Evolutionary conservation across 2,113 vertebrate species (phyloP).

Genomic region (Peromyscus maniculatus): DNA sequence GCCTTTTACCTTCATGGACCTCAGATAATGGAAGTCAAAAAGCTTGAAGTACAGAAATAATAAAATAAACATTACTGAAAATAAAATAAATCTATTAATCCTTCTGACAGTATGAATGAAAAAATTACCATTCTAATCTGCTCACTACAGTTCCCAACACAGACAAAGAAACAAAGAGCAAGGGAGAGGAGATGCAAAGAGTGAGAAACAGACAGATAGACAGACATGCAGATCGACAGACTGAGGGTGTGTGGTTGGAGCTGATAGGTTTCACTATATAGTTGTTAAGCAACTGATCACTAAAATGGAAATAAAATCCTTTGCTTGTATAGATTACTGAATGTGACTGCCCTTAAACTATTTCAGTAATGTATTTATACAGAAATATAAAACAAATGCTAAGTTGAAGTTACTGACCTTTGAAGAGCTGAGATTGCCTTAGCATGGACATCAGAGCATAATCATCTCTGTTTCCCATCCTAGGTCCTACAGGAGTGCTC

Average conservation of each 20-base stretch:
- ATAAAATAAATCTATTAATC: neutral
- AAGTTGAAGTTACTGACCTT: slow-evolving; percentile 42
- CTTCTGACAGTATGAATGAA: neutral
- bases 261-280: slow-evolving; percentile 12
- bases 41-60: neutral
- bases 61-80: neutral
- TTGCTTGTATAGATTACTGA: neutral
- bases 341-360: slow-evolving; percentile 6
- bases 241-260: neutral
- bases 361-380: neutral
- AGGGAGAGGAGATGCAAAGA: too few species aligned
- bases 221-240: neutral
- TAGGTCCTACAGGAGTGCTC: neutral
- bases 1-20: neutral
- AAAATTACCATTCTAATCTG: neutral
- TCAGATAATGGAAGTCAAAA: neutral
- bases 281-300: slow-evolving; percentile 66
- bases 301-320: slow-evolving; percentile 9
- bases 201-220: neutral
- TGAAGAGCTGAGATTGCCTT: slow-evolving; percentile 25
- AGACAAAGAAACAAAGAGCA: neutral
- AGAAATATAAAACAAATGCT: slow-evolving; percentile 42
- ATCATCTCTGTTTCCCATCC: neutral
- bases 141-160: neutral
- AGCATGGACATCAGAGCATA: neutral